Conservation (phyloP, 2,113 vertebrate species). For the Coturnix japonica region DNA sequence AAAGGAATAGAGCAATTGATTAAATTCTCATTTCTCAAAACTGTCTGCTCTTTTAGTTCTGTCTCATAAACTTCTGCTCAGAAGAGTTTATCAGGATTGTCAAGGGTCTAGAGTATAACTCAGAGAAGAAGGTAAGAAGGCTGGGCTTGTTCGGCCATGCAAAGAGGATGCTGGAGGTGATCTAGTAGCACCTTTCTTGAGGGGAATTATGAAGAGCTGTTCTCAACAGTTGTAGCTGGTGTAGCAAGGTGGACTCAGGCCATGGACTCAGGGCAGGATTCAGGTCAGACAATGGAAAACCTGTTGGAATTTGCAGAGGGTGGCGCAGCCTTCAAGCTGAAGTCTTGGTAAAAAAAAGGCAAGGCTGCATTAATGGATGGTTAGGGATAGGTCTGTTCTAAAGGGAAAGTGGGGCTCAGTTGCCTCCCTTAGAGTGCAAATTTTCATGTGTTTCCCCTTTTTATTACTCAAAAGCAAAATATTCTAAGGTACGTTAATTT, state of each 20-base stretch:
- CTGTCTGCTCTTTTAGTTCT: not conserved
- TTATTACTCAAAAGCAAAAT: not conserved
- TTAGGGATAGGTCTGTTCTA: not conserved
- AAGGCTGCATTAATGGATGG: not conserved
- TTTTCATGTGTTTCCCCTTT: not conserved
- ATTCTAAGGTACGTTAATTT: not conserved
- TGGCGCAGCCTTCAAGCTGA: not conserved
- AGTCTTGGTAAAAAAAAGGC: not conserved
- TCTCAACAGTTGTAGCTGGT: not conserved
- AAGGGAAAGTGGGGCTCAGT: not conserved
- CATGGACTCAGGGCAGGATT: not conserved
- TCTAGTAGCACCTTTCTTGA: not conserved
- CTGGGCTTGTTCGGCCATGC: not conserved
- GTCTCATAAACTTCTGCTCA: not conserved
- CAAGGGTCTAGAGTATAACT: not conserved
- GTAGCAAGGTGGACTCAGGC: not conserved
- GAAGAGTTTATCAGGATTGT: not conserved
- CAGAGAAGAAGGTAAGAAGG: not conserved
- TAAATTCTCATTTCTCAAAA: not conserved
- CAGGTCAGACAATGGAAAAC: rapidly evolving
- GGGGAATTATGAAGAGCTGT: not conserved
- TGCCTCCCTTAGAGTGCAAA: not conserved
- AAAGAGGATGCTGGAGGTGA: not conserved
- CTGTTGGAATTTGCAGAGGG: not conserved
- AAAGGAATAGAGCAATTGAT: not conserved